Percentiles rank a stretch among this genome's conserved stretches.
Conservation (phyloP, 2,888 invertebrate genomes). For the Pristionchus maxplancki region DNA sequence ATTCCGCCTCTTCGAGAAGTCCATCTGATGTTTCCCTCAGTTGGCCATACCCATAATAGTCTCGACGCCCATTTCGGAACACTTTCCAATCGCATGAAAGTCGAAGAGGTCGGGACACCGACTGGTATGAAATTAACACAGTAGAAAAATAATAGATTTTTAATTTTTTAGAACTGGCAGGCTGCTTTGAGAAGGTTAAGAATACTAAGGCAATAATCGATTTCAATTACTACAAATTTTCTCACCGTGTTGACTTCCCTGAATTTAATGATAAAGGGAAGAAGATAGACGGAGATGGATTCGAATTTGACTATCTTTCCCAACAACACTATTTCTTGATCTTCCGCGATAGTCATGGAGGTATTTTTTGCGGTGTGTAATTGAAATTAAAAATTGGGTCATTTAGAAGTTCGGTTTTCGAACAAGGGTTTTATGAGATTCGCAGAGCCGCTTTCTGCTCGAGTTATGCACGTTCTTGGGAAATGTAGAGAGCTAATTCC, state of each 20-base stretch:
- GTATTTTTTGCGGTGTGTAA: not conserved
- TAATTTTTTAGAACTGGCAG: not conserved
- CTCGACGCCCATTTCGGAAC: not conserved
- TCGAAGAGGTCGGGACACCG: not conserved
- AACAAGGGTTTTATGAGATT: not conserved
- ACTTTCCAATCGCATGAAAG: not conserved
- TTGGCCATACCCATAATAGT: not conserved
- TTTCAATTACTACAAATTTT: not conserved
- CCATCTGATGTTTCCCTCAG: not conserved
- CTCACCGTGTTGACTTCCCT: not conserved
- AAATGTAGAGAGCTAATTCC: not conserved
- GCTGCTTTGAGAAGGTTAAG: not conserved
- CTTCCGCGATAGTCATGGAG: not conserved
- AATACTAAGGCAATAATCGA: not conserved
- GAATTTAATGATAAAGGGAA: too few relatives aligned
- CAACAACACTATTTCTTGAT: not conserved
- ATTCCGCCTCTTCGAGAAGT: not conserved
- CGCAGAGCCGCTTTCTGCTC: not conserved
- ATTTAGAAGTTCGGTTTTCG: not conserved
- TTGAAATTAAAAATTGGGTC: too few relatives aligned
- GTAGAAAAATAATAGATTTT: not conserved
- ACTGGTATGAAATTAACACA: not conserved
- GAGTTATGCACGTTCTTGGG: not conserved
- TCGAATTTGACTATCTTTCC: not conserved
- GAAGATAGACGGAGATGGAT: not conserved